These are phyloP conservation scores for Ditylenchus dipsaci DNA, from an alignment of 1,140 invertebrate genomes.

Conservation along the genomic window DNA sequence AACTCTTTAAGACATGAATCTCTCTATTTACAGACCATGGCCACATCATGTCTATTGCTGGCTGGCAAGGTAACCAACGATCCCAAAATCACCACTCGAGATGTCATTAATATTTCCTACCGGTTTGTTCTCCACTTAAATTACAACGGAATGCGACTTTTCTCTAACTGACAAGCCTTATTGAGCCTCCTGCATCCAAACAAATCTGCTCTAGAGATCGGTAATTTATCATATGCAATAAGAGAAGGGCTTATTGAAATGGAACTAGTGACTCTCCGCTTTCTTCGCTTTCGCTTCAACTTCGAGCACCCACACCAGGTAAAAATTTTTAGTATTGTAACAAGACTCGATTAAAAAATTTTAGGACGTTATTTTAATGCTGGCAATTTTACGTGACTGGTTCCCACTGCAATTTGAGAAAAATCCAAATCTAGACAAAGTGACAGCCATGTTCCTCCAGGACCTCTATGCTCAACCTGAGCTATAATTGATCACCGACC, in stretches of 20 bases:
- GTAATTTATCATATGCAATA: conserved; percentile 26
- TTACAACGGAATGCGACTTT: not conserved
- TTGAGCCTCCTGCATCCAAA: conserved; percentile 27
- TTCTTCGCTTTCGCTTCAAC: conserved; percentile 26
- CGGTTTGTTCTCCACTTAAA: conserved; percentile 19
- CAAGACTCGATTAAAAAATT: too few relatives aligned
- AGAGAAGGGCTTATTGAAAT: conserved; percentile 32
- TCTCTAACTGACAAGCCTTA: not conserved
- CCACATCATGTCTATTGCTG: conserved; percentile 23
- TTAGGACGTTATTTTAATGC: conserved; percentile 27
- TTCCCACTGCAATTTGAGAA: conserved; percentile 12
- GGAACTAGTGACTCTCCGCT: conserved; percentile 30
- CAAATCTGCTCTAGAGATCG: conserved; percentile 26
- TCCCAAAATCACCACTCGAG: conserved; percentile 18
- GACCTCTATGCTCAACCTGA: conserved; percentile 29
- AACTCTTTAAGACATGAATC: not conserved
- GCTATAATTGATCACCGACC: conserved; percentile 26
- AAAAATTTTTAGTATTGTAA: too few relatives aligned
- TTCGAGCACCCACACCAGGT: conserved; percentile 35
- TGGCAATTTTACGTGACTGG: conserved; percentile 27
- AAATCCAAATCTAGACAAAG: conserved; percentile 13
- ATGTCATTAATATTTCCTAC: conserved; percentile 34
- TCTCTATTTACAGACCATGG: conserved; percentile 26
- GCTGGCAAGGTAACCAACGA: conserved; percentile 34
- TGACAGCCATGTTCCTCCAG: conserved; percentile 25